A percentile compares a stretch with the other conserved stretches of the same genome.
These are phyloP conservation scores for Galaxea fascicularis DNA, from an alignment of 92 coral and sea anemone genomes.

Conservation along the genomic window DNA sequence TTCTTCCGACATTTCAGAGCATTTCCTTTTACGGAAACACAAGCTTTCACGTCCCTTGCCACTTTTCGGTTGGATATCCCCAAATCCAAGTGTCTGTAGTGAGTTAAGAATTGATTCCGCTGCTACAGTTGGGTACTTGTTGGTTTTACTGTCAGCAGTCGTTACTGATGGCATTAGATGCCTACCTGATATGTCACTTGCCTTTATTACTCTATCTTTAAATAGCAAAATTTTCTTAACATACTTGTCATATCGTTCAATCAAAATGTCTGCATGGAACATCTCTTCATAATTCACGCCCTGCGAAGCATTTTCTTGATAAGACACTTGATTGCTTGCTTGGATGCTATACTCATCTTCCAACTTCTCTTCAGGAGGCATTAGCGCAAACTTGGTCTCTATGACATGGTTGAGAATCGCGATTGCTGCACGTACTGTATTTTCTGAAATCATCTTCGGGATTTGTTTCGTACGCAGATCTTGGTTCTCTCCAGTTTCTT, in stretches of 20 bases:
- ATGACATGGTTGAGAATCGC: constrained; percentile 29
- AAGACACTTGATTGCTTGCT: not conserved
- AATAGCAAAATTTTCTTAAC: constrained; percentile 37
- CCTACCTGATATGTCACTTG: constrained; percentile 52
- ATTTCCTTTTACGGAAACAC: constrained; percentile 32
- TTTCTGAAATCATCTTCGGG: constrained; percentile 28
- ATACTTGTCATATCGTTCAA: constrained; percentile 42
- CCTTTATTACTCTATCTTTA: constrained; percentile 34
- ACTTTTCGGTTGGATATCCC: constrained; percentile 12
- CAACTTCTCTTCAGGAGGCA: constrained; percentile 32
- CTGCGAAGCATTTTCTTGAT: constrained; percentile 31
- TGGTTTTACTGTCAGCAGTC: constrained; percentile 20
- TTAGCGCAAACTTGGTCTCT: constrained; percentile 38
- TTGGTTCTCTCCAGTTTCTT: constrained; percentile 17
- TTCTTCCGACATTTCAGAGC: constrained; percentile 21
- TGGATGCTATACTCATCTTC: not conserved
- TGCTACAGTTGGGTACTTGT: constrained; percentile 27
- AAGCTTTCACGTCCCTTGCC: constrained; percentile 24
- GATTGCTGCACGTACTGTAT: constrained; percentile 21
- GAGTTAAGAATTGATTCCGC: constrained; percentile 37
- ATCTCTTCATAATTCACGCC: constrained; percentile 10
- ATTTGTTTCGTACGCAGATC: not conserved
- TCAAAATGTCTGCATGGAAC: constrained; percentile 43
- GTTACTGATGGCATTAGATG: constrained; percentile 50
- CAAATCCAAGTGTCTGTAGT: constrained; percentile 28